Conservation (phyloP, 1,140 invertebrate genomes). For the Euura saliciscinereae region DNA sequence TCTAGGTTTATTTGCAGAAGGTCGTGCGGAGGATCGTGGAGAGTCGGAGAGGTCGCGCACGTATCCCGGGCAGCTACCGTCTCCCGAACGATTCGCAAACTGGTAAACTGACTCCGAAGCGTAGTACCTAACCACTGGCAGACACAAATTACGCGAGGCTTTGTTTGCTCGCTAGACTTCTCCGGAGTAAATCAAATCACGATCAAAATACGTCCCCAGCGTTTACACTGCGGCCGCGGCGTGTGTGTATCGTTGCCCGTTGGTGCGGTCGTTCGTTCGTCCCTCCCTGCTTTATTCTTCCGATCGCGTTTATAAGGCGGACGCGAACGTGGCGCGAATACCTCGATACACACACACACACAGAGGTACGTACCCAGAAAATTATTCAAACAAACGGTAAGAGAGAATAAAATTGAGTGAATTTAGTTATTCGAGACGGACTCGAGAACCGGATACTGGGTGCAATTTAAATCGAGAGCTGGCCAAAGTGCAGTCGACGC, state of each 20-base stretch:
- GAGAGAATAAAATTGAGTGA: neutral
- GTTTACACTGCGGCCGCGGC: too few species aligned
- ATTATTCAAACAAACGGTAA: neutral
- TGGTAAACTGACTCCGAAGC: neutral
- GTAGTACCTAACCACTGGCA: neutral
- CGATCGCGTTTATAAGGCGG: neutral
- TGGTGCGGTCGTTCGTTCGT: too few species aligned
- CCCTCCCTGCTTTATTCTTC: too few species aligned
- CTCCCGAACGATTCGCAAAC: neutral
- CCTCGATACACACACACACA: neutral
- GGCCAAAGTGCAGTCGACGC: neutral
- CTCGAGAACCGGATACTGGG: neutral
- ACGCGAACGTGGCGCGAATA: neutral
- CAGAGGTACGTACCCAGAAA: neutral
- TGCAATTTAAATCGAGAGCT: neutral
- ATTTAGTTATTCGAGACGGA: neutral
- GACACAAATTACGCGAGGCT: neutral
- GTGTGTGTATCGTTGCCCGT: too few species aligned
- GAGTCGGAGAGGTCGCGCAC: too few species aligned
- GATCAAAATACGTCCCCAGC: neutral
- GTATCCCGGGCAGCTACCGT: neutral
- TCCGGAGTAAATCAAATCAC: neutral
- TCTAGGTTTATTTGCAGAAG: too few species aligned
- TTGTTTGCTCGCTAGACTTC: neutral
- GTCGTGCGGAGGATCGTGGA: too few species aligned